Base-by-base conservation (phyloP, 2,888 invertebrate genomes). In the Parnassius glacialis region DNA sequence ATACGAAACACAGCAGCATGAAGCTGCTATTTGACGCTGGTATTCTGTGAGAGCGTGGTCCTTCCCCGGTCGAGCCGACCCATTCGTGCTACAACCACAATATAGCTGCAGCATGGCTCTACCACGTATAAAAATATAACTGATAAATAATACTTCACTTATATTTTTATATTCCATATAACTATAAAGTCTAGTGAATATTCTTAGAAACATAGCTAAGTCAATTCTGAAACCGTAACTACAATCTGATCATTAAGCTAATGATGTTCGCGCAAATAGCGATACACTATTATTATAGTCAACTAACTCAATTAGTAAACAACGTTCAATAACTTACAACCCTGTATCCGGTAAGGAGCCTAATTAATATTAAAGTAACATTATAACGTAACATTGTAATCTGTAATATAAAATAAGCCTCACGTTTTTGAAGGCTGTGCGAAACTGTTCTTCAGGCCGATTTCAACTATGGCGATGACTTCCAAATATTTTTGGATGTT, bases 181-280 rank as follows among this genome's bases (percentile, higher is more conserved):
- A 34, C 5, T 25, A 25, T 25, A 25, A 25, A 25, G 25, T 25
- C 5, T 25, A 25, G 25, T 25, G 16, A 16, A 59, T 56, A 16
- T 51, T 45, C 77, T 76, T 72, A 71, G 71, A 70, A 69, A 67
- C 69, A 59, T 54, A 47, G 41, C 53, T 53, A 55, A 55, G 52
- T 65, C 55, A 63, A 63, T 57, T 59, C 52, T 51, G 51, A 54
- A 62, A 62, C 61, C 53, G 25, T 67, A 74, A 74, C 69, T 71
- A 74, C 72, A 72, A 71, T 69, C 68, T 65, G 69, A 74, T 75
- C 74, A 73, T 75, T 74, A 74, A 66, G 66, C 78, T 85, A 84
- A 87, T 84, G 80, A 85, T 75, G 74, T 69, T 65, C 74, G 70
- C 74, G 79, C 80, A 80, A 81, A 80, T 75, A 81, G 74, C 76